Base-by-base conservation (phyloP, 2,888 invertebrate species). In the Tineola bisselliella region DNA sequence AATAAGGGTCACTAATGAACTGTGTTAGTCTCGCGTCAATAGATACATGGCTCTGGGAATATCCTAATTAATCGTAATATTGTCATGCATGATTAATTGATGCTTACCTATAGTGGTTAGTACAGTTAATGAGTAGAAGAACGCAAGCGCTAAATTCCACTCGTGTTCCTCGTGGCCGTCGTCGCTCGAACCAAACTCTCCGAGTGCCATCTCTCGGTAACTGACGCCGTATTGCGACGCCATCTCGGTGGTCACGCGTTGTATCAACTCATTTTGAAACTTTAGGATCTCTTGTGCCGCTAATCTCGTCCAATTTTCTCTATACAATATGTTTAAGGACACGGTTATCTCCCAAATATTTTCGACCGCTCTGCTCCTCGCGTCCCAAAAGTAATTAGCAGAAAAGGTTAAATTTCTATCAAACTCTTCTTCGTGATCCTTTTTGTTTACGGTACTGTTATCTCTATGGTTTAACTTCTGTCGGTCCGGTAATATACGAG, bases 101-200 rank as follows among this genome's bases (percentile, higher is more conserved):
- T 48, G 87, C 92, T 92, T 79, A 95, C 95, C 95, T 76, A 95
- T 94, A 63, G 95, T 97, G 59, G 97, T 97, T 69, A 98, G 89
- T 66, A 98, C 96, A 43, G 97, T 97, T 67, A 98, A 89, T 18
- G 97, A 97, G 84, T 97, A 98, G 69, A 98, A 91, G 84, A 98
- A 97, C 61, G 97, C 95, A 71, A 93, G 91, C 61, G 95, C 94
- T 77, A 95, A 92, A 77, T 93, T 94, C 95, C 95, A 95, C 77
- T 95, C 94, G 76, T 92, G 90, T 68, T 92, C 91, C 66, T 88
- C 84, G 66, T 81, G 80, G 66, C 75, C 72, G 66, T 79, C 67
- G 71, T 81, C 80, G 65, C 69, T 72, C 44, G 76, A 79, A 63
- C 76, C 78, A 61, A 80, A 84, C 72, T 84, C 88, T 8, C 87